phyloP scores from a whole-genome alignment of 2,113 vertebrate species.

The Cranoglanis bouderius region DNA sequence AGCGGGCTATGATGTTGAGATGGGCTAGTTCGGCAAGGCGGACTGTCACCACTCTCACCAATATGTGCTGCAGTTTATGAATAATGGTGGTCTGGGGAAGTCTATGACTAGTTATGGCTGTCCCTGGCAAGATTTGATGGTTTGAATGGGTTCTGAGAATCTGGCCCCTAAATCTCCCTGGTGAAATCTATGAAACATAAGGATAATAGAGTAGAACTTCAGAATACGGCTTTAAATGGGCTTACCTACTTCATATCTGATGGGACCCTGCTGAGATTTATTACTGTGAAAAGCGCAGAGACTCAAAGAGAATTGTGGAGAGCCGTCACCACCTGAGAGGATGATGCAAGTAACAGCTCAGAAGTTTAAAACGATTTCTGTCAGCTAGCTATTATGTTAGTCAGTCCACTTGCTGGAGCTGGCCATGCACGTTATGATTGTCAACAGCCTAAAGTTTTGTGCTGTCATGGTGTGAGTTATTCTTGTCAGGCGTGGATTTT shows the following conservation, averaged over 20 bases:
- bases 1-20: background rate
- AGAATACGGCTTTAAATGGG: background rate
- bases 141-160: background rate
- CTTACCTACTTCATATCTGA: conserved; percentile 9
- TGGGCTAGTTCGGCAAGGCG: background rate
- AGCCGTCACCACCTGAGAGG: conserved; percentile 1
- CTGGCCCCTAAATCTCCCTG: background rate
- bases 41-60: background rate
- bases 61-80: background rate
- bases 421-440: background rate
- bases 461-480: background rate
- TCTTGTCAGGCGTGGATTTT: background rate
- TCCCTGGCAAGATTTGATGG: background rate
- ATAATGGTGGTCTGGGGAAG: no score
- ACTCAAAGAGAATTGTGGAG: background rate
- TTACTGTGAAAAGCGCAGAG: background rate
- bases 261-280: conserved; percentile 19
- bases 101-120: background rate
- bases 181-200: background rate
- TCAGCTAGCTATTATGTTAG: conserved; percentile 22
- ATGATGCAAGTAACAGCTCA: conserved; percentile 8
- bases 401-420: conserved; percentile 6
- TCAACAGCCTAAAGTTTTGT: background rate
- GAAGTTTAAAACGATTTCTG: conserved; percentile 4
- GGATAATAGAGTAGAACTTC: background rate